Conservation (phyloP, 1,140 invertebrate species). For the Drosophila melanogaster region Release_6_plus_ISO1_MT NC_004354.4:6963001-6963500, state of each 20-base stretch:
- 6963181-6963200: constrained; percentile 27
- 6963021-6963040: constrained; percentile 21
- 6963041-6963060: constrained; percentile 9
- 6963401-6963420: constrained; percentile 5
- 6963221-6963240: constrained; percentile 21
- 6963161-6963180: constrained; percentile 10
- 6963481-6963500: constrained; percentile 38
- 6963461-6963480: constrained; percentile 43
- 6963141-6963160: constrained; percentile 4
- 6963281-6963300: background rate
- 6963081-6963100: constrained; percentile 78
- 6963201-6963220: constrained; percentile 29
- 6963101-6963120: constrained; percentile 69
- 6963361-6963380: constrained; percentile 17
- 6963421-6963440: background rate
- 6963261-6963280: constrained; percentile 20
- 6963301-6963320: background rate
- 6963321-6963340: constrained; percentile 11
- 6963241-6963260: constrained; percentile 5
- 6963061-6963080: constrained; percentile 63
- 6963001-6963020: background rate
- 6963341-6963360: constrained; percentile 1
- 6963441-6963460: constrained; percentile 21
- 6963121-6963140: constrained; percentile 62
- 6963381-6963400: constrained; percentile 14